Conservation (phyloP, 2,797 vertebrate genomes). For the Melanotaenia boesemani region DNA sequence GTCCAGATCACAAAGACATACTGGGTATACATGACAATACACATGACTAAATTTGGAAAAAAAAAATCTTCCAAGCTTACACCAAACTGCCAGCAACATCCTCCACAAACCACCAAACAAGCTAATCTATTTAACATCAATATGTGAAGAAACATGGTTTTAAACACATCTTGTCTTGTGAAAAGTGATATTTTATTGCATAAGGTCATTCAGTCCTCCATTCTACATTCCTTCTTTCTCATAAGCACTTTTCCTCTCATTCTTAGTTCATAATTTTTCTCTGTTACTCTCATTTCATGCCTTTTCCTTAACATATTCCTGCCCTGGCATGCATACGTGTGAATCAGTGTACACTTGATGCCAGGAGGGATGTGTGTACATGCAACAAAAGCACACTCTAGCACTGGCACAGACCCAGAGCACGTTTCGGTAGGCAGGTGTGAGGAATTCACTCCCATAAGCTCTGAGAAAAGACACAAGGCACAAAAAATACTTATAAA, state of each 20-base stretch:
- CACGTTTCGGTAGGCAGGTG: constrained; percentile 36
- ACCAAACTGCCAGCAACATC: not conserved
- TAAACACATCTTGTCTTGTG: not conserved
- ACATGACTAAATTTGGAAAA: not conserved
- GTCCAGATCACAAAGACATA: not conserved
- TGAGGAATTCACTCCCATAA: constrained; percentile 66
- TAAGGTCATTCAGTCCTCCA: not conserved
- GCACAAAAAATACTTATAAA: constrained; percentile 9
- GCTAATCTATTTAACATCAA: not conserved
- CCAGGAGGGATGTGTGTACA: constrained; percentile 66
- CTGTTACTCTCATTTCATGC: constrained; percentile 14
- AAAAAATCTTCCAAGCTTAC: not conserved
- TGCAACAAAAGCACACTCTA: constrained; percentile 53
- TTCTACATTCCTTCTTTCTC: not conserved
- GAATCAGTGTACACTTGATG: constrained; percentile 60
- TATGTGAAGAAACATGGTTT: not conserved
- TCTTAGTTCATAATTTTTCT: not conserved
- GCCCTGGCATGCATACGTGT: constrained; percentile 61
- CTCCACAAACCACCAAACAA: not conserved
- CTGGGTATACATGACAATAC: not conserved
- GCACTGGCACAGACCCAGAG: constrained; percentile 37
- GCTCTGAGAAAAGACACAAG: constrained; percentile 45
- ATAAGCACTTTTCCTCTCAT: not conserved
- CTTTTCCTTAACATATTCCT: constrained; percentile 47
- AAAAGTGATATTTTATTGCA: not conserved